Percentiles rank a stretch among this genome's conserved stretches.
phyloP scores from a whole-genome alignment of 2,797 vertebrate species.

The Mycteria americana region DNA sequence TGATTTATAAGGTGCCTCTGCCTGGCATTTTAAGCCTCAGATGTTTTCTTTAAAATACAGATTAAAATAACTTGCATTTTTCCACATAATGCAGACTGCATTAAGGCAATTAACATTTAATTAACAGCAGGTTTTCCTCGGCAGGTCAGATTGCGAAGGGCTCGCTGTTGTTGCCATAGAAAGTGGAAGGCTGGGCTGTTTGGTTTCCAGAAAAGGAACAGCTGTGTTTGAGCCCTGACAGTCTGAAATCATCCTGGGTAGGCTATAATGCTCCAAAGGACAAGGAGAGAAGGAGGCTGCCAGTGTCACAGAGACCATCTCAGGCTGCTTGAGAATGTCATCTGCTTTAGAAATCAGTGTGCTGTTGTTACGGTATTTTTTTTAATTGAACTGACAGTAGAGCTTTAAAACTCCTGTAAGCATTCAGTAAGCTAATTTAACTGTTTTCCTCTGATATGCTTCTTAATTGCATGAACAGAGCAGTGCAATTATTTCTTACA shows the following conservation, averaged over 20 bases:
- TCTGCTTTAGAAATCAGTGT: slow-evolving; percentile 65
- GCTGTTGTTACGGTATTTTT: slow-evolving; percentile 43
- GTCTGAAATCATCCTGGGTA: slow-evolving; percentile 56
- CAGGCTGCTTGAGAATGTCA: slow-evolving; percentile 75
- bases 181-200: slow-evolving; percentile 68
- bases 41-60: slow-evolving; percentile 73
- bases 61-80: slow-evolving; percentile 73
- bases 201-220: slow-evolving; percentile 68
- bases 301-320: slow-evolving; percentile 77
- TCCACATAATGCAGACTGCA: slow-evolving; percentile 65
- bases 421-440: slow-evolving; percentile 56
- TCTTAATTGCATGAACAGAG: slow-evolving; percentile 17
- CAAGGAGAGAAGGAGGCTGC: slow-evolving; percentile 17
- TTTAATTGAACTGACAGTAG: slow-evolving; percentile 60
- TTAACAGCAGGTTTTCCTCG: slow-evolving; percentile 85
- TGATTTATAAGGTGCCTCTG: neutral
- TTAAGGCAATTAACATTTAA: slow-evolving; percentile 91
- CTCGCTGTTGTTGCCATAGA: slow-evolving; percentile 84
- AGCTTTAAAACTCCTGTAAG: slow-evolving; percentile 55
- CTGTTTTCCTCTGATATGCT: slow-evolving; percentile 28
- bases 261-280: slow-evolving; percentile 45
- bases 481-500: neutral
- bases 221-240: slow-evolving; percentile 71
- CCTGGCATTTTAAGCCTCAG: slow-evolving; percentile 47
- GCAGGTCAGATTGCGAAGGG: slow-evolving; percentile 82